phyloP scores from a whole-genome alignment of 23 tunicate genomes.

The Styela clava region DNA sequence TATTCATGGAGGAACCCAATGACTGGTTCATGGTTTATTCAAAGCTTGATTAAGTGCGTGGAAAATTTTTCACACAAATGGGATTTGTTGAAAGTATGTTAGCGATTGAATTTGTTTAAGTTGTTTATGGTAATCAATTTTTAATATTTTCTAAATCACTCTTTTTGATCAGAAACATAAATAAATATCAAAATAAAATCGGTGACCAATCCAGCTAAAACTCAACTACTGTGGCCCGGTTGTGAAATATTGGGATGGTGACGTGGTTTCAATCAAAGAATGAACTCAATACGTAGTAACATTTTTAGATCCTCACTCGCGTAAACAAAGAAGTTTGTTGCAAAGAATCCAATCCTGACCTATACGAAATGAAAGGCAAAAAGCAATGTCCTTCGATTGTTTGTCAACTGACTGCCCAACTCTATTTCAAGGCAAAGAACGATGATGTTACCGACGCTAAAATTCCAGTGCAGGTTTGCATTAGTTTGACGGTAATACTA shows the following conservation, averaged over 20 bases:
- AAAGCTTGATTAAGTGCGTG: slow-evolving; percentile 31
- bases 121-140: background rate
- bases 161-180: too few species aligned
- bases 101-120: background rate
- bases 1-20: slow-evolving; percentile 59
- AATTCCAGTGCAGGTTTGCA: background rate
- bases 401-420: slow-evolving; percentile 49
- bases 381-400: slow-evolving; percentile 62
- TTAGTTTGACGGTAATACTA: too few species aligned
- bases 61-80: slow-evolving; percentile 3
- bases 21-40: slow-evolving; percentile 70
- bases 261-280: too few species aligned
- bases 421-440: slow-evolving; percentile 16
- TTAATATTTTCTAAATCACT: too few species aligned
- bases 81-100: slow-evolving; percentile 58
- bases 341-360: slow-evolving; percentile 22
- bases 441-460: background rate
- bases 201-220: too few species aligned
- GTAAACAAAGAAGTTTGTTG: slow-evolving; percentile 55
- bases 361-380: slow-evolving; percentile 32
- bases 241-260: too few species aligned
- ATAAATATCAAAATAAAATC: too few species aligned
- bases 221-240: too few species aligned
- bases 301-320: slow-evolving; percentile 47
- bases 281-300: too few species aligned